Percentiles rank a stretch among this genome's conserved stretches.
phyloP scores from a whole-genome alignment of 2,797 vertebrate genomes.

The Girardinus metallicus region DNA sequence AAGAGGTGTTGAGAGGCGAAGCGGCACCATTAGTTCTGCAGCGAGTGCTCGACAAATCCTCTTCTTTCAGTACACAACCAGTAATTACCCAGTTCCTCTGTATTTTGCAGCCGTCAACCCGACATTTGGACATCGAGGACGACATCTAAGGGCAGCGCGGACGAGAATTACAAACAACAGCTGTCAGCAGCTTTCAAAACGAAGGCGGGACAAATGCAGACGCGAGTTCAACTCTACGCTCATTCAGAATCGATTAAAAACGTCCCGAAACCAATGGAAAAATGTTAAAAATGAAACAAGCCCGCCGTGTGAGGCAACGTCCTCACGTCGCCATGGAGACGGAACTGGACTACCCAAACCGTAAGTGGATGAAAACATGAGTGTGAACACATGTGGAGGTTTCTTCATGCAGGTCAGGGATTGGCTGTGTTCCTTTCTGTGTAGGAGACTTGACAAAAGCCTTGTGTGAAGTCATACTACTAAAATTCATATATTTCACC shows the following conservation, averaged over 20 bases:
- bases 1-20: conserved; percentile 73
- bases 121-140: conserved; percentile 73
- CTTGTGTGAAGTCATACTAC: neutral
- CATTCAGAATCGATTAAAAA: too few relatives aligned
- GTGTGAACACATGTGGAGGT: neutral
- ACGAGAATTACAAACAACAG: conserved; percentile 76
- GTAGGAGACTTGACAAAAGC: neutral
- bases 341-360: neutral
- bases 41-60: conserved; percentile 75
- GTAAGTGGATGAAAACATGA: neutral
- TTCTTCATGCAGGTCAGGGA: neutral
- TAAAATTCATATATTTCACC: neutral
- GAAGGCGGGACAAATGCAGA: conserved; percentile 32
- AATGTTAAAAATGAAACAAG: too few relatives aligned
- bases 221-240: neutral
- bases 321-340: too few relatives aligned
- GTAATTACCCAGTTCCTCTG: conserved; percentile 80
- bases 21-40: conserved; percentile 73
- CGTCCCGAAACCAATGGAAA: too few relatives aligned
- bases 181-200: conserved; percentile 63
- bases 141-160: conserved; percentile 52
- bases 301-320: too few relatives aligned
- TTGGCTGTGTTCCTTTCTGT: neutral
- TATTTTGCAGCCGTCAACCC: conserved; percentile 71
- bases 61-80: conserved; percentile 62